These are phyloP conservation scores for Idaea aversata DNA, from an alignment of 2,888 invertebrate genomes.

Conservation along the genomic window DNA sequence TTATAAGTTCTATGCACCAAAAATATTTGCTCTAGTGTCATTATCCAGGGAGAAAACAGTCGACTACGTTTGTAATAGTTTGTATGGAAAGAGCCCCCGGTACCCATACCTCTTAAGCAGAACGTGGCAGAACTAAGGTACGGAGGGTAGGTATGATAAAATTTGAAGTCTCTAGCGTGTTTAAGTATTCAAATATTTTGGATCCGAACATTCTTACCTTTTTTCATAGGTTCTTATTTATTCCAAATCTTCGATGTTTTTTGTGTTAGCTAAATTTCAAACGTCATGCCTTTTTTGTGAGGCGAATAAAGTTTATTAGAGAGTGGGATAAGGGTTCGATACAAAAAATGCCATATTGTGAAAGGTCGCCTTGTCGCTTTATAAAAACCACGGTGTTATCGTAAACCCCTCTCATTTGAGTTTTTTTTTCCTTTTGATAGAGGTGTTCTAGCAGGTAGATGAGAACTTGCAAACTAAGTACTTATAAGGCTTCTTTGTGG, in stretches of 20 bases:
- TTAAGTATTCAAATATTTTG: background rate
- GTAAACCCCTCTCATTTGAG: conserved; percentile 67
- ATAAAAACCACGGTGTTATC: conserved; percentile 68
- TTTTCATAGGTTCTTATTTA: conserved; percentile 1
- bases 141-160: background rate
- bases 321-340: conserved; percentile 70
- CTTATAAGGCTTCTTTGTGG: conserved; percentile 5
- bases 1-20: too few species aligned
- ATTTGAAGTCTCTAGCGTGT: too few species aligned
- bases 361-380: conserved; percentile 73
- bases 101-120: too few species aligned
- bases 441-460: conserved; percentile 68
- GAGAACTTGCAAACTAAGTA: conserved; percentile 59
- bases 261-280: conserved; percentile 24
- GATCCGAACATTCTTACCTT: background rate
- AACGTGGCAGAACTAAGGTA: too few species aligned
- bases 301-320: conserved; percentile 77
- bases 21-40: too few species aligned
- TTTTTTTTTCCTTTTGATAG: conserved; percentile 72
- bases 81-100: too few species aligned
- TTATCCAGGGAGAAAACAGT: too few species aligned
- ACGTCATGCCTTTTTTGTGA: conserved; percentile 39
- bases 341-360: conserved; percentile 67
- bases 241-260: conserved; percentile 17
- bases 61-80: too few species aligned